phyloP scores from a whole-genome alignment of 2,113 vertebrate species.

The Lutjanus erythropterus region DNA sequence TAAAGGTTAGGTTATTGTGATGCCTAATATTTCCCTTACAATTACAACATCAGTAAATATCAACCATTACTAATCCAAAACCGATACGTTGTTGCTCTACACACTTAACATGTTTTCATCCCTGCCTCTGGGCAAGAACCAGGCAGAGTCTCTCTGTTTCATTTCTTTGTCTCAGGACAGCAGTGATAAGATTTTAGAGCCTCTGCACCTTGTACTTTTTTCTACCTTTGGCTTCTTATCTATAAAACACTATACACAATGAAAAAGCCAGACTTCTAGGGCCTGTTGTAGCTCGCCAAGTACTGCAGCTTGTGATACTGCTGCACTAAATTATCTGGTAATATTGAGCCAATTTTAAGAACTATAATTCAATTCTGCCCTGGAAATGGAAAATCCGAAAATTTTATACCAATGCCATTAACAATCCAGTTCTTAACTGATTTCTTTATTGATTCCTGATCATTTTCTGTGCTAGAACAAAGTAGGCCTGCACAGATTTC shows the following conservation, averaged over 20 bases:
- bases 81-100: not conserved
- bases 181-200: conserved; percentile 25
- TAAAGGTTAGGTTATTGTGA: conserved; percentile 34
- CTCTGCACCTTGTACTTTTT: not conserved
- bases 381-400: too few relatives aligned
- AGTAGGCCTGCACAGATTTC: too few relatives aligned
- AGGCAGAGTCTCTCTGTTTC: conserved; percentile 15
- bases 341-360: conserved; percentile 9
- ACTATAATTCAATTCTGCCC: conserved; percentile 13
- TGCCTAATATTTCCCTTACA: conserved; percentile 6
- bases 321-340: not conserved
- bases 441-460: too few relatives aligned
- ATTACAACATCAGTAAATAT: conserved; percentile 22
- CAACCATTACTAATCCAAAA: conserved; percentile 13
- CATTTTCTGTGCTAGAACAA: too few relatives aligned
- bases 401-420: too few relatives aligned
- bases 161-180: conserved; percentile 7
- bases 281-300: not conserved
- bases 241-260: conserved; percentile 11
- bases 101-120: conserved; percentile 23
- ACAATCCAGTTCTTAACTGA: too few relatives aligned
- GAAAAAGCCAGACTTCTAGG: conserved; percentile 17
- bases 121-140: not conserved
- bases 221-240: not conserved
- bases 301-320: not conserved